These are phyloP conservation scores for Drosophila sturtevanti DNA, from an alignment of 1,140 invertebrate species.

Conservation along the genomic window DNA sequence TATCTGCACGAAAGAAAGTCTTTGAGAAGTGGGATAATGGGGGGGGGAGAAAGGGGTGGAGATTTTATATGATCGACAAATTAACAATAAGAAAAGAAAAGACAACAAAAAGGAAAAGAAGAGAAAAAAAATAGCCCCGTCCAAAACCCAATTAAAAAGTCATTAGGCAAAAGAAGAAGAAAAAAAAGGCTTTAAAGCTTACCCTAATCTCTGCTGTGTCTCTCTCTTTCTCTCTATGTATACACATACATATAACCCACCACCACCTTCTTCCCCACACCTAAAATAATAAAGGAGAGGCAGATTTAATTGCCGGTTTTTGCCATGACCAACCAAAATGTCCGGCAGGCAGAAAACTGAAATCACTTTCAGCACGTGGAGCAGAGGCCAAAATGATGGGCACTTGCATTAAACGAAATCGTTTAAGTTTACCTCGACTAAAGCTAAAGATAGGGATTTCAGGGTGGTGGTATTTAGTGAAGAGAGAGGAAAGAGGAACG, in stretches of 20 bases:
- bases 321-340: conserved; percentile 70
- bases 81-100: no score
- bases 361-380: conserved; percentile 77
- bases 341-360: conserved; percentile 44
- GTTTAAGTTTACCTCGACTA: conserved; percentile 49
- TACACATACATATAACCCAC: no score
- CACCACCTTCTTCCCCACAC: no score
- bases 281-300: background rate
- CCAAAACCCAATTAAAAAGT: conserved; percentile 71
- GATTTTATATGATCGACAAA: conserved; percentile 38
- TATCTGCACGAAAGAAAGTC: conserved; percentile 28
- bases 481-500: no score
- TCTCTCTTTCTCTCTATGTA: no score
- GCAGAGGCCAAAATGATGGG: conserved; percentile 66
- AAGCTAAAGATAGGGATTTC: background rate
- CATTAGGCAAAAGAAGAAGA: conserved; percentile 49
- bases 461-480: no score
- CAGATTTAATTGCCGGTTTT: conserved; percentile 73
- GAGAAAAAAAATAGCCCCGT: background rate
- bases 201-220: conserved; percentile 8
- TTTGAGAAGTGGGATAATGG: background rate
- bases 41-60: background rate
- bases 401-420: conserved; percentile 79
- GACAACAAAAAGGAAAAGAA: background rate
- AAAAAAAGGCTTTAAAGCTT: conserved; percentile 2